phyloP scores from a whole-genome alignment of 2,113 vertebrate species.

The Sapayoa aenigma region DNA sequence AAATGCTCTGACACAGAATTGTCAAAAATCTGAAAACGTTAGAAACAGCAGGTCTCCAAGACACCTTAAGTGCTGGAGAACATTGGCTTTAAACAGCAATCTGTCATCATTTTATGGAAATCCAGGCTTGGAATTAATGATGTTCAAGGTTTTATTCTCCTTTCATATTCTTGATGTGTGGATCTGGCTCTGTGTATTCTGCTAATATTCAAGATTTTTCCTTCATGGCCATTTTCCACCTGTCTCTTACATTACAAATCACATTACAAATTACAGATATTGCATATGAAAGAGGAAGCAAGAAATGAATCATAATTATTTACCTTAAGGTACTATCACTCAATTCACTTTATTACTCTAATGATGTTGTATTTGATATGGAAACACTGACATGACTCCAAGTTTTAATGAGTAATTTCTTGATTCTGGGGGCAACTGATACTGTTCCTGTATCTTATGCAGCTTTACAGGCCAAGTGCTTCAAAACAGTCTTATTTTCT shows the following conservation, averaged over 20 bases:
- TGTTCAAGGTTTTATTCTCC: not conserved
- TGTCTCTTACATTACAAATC: not conserved
- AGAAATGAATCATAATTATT: not conserved
- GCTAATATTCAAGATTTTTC: not conserved
- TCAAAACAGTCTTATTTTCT: not conserved
- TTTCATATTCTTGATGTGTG: not conserved
- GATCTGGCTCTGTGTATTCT: not conserved
- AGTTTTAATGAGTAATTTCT: not conserved
- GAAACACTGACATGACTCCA: not conserved
- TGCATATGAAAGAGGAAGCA: not conserved
- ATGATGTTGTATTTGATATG: not conserved
- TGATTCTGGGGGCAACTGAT: not conserved
- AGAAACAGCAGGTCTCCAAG: not conserved
- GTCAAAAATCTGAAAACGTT: slow-evolving; percentile 11
- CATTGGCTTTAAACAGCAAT: not conserved
- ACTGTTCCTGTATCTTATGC: not conserved
- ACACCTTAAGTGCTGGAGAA: not conserved
- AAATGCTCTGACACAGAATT: slow-evolving; percentile 12
- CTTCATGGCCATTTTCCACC: not conserved
- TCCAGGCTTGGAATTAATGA: not conserved
- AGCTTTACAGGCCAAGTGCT: not conserved
- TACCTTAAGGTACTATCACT: not conserved
- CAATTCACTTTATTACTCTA: not conserved
- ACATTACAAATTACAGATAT: not conserved
- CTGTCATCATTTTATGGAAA: not conserved